Evolutionary conservation across 1,140 invertebrate genomes (phyloP), one percentile per base, ranked within the genome.

Genomic region (Eupeodes corollae): DNA sequence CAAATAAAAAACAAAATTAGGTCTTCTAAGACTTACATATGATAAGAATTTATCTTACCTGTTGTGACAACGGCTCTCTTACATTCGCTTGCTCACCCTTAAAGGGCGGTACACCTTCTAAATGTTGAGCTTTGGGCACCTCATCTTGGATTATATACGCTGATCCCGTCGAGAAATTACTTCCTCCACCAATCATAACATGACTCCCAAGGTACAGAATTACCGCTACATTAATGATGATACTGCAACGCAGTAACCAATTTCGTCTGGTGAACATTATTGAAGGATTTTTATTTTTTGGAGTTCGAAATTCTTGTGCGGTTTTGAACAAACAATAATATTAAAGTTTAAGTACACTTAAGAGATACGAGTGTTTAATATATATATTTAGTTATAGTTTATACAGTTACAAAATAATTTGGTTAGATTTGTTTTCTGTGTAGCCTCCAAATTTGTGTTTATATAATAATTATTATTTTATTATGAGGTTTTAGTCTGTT

Each of bases 241-340:
- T 80, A 66, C 82, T 84, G 61, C 83, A 77, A 52, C 80, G 74
- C 56, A 85, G 75, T 63, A 82, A 70, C 76, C 81, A 81, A 65
- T 83, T 84, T 52, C 80, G 75, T 51, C 81, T 75, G 48, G 75
- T 67, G 49, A 74, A 69, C 69, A 74, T 71, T 59, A 68, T 52
- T 64, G 15, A 46, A 19, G 31, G 44, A 13, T 32, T 13, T 32
- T 39, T 42, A 2, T 42, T 15, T 31, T 38, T n/a, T 44, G 44
- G 8, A 26, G 34, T 49, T 42, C 30, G 42, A 13, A 44, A 49
- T 49, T 31, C 44, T 44, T 47, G 46, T 56, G 55, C 60, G 57
- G 51, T 47, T 47, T 32, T 15, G 6, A 18, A 26, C 18, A 38
- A 12, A 11, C 21, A 18, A 18, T 14, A 38, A 26, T 30, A 5